Base-by-base conservation (phyloP, 1,140 invertebrate genomes). In the Matsumurasca onukii region DNA sequence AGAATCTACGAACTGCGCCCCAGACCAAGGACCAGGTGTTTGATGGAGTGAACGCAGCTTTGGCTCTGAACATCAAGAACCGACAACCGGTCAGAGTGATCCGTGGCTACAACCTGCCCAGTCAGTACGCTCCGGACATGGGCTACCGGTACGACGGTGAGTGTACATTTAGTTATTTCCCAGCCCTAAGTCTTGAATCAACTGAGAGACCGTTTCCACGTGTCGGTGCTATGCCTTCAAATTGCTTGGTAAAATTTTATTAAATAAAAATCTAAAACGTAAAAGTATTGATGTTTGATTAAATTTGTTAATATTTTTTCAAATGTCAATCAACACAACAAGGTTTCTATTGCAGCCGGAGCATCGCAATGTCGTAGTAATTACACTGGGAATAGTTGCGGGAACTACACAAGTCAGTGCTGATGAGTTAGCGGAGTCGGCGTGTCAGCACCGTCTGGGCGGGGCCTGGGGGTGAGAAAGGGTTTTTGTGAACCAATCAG, bases 21-120 rank as follows among this genome's bases (percentile, higher is more conserved):
- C 81, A 82, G 71, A 77, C 78, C 3, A 80, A 78, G 70, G 78
- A 82, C 62, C 81, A 82, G 68, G 72, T 71, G 15, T 67, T 81
- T 66, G 75, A 77, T 1, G 69, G 77, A 9, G 78, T 77, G 1
- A 81, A 76, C 66, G 69, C 78, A 24, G 78, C 78, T 31, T 70
- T 82, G 1, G 75, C 73, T 39, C 72, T 27, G 15, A 82, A 72
- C 73, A 74, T 78, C 9, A 76, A 79, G 31, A 79, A 74, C 3
- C 70, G 73, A 0, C 72, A 76, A 12, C 80, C 80, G 30, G 78
- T 82, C 0, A 61, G 80, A 27, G 80, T 82, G 0, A 78, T 82
- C 27, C 70, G 80, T 25, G 80, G 80, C 1, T 81, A 80, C 69
- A 81, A 82, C 70, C 73, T 79, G 1, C 52, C 30, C 15, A 63